Evolutionary conservation across 2,797 vertebrate species (phyloP).

Genomic region (Hippocampus kuda): DNA sequence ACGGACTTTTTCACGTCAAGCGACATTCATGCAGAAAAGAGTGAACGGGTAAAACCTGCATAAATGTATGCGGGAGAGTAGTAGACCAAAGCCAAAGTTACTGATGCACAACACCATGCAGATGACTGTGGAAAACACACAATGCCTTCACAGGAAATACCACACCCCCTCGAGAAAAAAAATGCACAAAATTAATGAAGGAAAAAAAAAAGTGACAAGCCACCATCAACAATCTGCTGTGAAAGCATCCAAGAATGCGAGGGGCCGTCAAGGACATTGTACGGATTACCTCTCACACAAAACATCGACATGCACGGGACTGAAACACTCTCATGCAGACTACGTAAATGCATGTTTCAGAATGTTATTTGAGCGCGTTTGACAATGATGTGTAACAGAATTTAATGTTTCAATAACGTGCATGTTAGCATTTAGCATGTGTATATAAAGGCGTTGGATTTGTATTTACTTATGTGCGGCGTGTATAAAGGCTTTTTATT

Average conservation of each 20-base stretch:
- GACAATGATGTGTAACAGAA: too few relatives aligned
- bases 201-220: constrained; percentile 67
- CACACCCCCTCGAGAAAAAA: constrained; percentile 12
- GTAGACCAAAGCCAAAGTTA: constrained; percentile 57
- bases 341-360: background rate
- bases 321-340: background rate
- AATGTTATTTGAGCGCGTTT: background rate
- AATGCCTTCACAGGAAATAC: constrained; percentile 34
- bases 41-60: constrained; percentile 28
- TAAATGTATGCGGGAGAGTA: constrained; percentile 47
- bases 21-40: constrained; percentile 58
- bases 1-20: constrained; percentile 65
- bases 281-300: background rate
- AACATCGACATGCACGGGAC: background rate
- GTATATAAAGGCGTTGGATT: too few relatives aligned
- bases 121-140: constrained; percentile 42
- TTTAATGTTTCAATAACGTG: too few relatives aligned
- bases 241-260: constrained; percentile 77
- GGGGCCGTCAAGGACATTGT: background rate
- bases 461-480: too few relatives aligned
- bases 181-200: constrained; percentile 55
- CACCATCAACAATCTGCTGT: constrained; percentile 69
- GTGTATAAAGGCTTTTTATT: too few relatives aligned
- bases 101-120: constrained; percentile 63
- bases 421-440: too few relatives aligned